phyloP scores from a whole-genome alignment of 2,113 vertebrate genomes.

The Pimephales promelas region DNA sequence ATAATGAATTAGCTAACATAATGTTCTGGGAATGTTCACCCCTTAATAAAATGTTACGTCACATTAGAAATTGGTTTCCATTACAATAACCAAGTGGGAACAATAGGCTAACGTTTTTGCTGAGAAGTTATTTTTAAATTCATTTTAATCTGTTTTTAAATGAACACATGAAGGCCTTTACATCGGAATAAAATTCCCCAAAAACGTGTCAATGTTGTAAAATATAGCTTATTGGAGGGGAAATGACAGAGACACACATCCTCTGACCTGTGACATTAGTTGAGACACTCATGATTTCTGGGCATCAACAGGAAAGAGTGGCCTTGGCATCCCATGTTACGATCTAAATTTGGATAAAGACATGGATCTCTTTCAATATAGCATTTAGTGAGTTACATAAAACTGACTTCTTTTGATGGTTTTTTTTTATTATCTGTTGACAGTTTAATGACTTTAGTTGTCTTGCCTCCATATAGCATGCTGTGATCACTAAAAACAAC shows the following conservation, averaged over 20 bases:
- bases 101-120: background rate
- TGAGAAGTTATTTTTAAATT: background rate
- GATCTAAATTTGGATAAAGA: background rate
- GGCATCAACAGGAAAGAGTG: slow-evolving; percentile 63
- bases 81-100: background rate
- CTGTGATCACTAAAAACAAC: background rate
- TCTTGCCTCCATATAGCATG: background rate
- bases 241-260: slow-evolving; percentile 71
- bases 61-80: no score
- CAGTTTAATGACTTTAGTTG: background rate
- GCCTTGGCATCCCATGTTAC: slow-evolving; percentile 32
- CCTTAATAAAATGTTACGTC: no score
- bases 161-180: background rate
- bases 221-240: slow-evolving; percentile 53
- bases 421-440: background rate
- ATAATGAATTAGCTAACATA: no score
- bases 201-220: slow-evolving; percentile 29
- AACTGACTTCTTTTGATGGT: background rate
- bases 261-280: slow-evolving; percentile 66
- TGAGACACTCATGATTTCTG: slow-evolving; percentile 50
- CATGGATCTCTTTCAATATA: background rate
- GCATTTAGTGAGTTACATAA: background rate
- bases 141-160: background rate
- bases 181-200: background rate
- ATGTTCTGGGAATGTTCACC: no score